Evolutionary conservation across 2,888 invertebrate species (phyloP), one percentile per base, ranked within the genome.

Genomic region (Altica lythri): DNA sequence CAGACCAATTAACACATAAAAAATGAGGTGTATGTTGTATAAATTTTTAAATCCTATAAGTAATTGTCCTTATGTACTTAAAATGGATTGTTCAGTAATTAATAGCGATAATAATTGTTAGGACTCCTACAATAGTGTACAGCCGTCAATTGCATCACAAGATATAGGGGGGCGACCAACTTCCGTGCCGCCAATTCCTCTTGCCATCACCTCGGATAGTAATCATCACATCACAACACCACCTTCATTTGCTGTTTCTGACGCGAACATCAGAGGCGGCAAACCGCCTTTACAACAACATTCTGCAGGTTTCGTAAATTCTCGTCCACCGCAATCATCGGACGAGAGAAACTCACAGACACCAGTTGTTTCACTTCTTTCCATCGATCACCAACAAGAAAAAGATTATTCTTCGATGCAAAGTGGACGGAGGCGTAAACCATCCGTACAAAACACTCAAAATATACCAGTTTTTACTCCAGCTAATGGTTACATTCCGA

Each of bases 351-450:
- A 72, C 57, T 65, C 73, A 14, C 65, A 64, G 49, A 76, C 77
- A 13, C 77, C 77, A 5, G 76, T 76, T 25, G 75, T 77, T 4
- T 76, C 76, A 13, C 48, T 76, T 19, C 63, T 76, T 19, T 67
- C 70, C 17, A 66, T 76, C 54, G 76, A 76, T 45, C 70, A 74
- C 30, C 73, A 72, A 29, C 73, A 74, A 59, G 77, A 76, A 60
- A 75, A 72, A 54, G 77, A 77, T 59, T 66, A 68, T 43, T 68
- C 66, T 25, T 72, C 76, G 37, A 72, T 77, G 75, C 75, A 75
- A 53, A 71, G 76, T 44, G 77, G 77, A 13, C 67, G 76, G 5
- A 65, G 72, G 18, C 66, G 67, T 27, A 71, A 68, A 53, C 59
- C 60, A 1, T 40, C 35, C 16, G 56, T 56, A 2, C 42, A 30